Percentiles rank a stretch among this genome's conserved stretches.
phyloP scores from a whole-genome alignment of 2,113 vertebrate species.

The Craseonycteris thonglongyai region DNA sequence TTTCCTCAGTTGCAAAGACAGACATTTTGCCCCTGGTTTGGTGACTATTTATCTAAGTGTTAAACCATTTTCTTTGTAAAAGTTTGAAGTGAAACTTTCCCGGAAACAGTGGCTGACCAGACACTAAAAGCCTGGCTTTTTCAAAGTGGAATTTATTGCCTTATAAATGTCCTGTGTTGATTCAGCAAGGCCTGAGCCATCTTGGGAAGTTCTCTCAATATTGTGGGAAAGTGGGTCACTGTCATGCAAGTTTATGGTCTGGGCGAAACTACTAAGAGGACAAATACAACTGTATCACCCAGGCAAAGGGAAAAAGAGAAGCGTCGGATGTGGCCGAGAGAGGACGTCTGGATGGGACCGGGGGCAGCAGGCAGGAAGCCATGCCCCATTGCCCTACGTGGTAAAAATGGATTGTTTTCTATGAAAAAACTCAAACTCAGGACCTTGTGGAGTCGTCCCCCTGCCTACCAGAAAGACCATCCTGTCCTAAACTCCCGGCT shows the following conservation, averaged over 20 bases:
- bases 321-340: accelerated
- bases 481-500: neutral
- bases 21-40: neutral
- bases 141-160: neutral
- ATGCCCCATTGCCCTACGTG: accelerated
- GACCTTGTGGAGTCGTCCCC: accelerated
- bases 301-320: neutral
- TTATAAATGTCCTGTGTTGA: neutral
- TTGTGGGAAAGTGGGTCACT: neutral
- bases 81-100: neutral
- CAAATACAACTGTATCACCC: neutral
- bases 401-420: neutral
- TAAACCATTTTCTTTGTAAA: neutral
- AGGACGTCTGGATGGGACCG: too few relatives aligned
- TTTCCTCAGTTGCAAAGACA: neutral
- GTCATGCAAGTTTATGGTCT: neutral
- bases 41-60: neutral
- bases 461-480: accelerated
- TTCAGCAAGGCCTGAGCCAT: neutral
- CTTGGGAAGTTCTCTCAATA: neutral
- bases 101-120: neutral
- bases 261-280: neutral
- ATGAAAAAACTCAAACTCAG: neutral
- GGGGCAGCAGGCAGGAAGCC: neutral
- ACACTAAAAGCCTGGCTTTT: neutral